phyloP scores from a whole-genome alignment of 1,140 invertebrate genomes.

The Galendromus occidentalis region DNA sequence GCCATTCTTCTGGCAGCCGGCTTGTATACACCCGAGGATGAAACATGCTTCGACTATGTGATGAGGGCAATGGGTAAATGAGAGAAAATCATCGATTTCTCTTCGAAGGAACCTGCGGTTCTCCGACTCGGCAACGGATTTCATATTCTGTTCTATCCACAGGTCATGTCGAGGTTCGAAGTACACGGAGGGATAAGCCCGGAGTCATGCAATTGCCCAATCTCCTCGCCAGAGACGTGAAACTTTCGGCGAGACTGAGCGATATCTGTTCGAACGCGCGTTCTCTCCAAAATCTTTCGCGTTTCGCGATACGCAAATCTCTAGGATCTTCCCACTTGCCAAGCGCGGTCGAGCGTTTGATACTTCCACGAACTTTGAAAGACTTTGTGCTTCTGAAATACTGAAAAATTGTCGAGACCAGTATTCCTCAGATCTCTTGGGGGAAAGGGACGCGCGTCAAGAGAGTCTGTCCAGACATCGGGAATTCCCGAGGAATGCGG shows the following conservation, averaged over 20 bases:
- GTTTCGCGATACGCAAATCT: conserved; percentile 12
- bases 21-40: conserved; percentile 22
- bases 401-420: not conserved
- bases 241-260: conserved; percentile 6
- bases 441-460: too few relatives aligned
- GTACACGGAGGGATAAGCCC: not conserved
- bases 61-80: conserved; percentile 23
- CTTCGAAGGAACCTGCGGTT: not conserved
- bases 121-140: too few relatives aligned
- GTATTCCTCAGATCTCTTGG: too few relatives aligned
- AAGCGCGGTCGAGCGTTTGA: not conserved
- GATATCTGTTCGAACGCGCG: conserved; percentile 12
- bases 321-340: conserved; percentile 1
- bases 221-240: not conserved
- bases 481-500: too few relatives aligned
- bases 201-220: not conserved
- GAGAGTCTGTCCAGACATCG: too few relatives aligned
- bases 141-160: too few relatives aligned
- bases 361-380: not conserved
- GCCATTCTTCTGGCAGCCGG: conserved; percentile 22
- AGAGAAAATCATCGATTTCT: not conserved
- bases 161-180: not conserved
- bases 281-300: conserved; percentile 4
- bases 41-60: conserved; percentile 24
- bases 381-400: conserved; percentile 1